Conservation (phyloP, 2,113 vertebrate genomes). For the Excalfactoria chinensis region DNA sequence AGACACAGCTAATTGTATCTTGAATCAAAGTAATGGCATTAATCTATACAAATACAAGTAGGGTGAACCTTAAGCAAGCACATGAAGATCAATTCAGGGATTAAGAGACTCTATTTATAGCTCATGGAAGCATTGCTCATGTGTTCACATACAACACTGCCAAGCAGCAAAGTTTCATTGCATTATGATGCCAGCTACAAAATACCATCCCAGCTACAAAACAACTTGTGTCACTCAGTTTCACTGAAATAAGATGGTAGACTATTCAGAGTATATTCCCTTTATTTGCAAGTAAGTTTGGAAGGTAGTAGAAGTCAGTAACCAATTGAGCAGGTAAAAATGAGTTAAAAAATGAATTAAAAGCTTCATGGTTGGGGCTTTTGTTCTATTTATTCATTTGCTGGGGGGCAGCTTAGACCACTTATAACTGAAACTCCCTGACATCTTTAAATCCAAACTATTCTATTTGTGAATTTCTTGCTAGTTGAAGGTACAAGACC, state of each 20-base stretch:
- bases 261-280: background rate
- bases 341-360: background rate
- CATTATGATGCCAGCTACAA: constrained; percentile 51
- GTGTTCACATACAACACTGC: constrained; percentile 42
- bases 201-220: constrained; percentile 46
- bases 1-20: background rate
- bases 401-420: background rate
- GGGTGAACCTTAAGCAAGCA: constrained; percentile 47
- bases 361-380: background rate
- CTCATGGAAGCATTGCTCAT: constrained; percentile 57
- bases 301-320: background rate
- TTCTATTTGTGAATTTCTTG: background rate
- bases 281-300: background rate
- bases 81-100: constrained; percentile 63
- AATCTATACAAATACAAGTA: constrained; percentile 36
- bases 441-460: background rate
- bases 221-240: constrained; percentile 32
- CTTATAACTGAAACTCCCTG: background rate
- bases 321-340: background rate
- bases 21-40: background rate
- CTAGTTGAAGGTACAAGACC: background rate
- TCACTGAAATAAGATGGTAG: background rate
- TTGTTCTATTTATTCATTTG: background rate
- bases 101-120: constrained; percentile 64
- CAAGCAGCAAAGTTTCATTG: constrained; percentile 53